These are phyloP conservation scores for Eremobia ochroleuca DNA, from an alignment of 2,888 invertebrate species.

Conservation along the genomic window DNA sequence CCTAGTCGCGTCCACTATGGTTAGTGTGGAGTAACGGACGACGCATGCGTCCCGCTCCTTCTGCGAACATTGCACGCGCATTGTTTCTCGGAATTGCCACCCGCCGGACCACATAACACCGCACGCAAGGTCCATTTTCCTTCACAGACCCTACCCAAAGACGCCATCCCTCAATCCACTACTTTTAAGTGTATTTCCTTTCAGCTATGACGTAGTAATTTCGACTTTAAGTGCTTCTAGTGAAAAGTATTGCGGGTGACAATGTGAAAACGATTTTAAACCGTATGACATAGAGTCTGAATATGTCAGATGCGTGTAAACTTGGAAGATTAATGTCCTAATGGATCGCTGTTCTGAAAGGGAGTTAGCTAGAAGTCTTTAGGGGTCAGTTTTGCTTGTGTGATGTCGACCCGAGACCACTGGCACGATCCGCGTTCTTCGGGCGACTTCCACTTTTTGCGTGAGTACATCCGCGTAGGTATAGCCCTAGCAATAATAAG, in stretches of 20 bases:
- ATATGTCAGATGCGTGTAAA: conserved; percentile 73
- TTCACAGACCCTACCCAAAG: conserved; percentile 73
- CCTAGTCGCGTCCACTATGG: conserved; percentile 85
- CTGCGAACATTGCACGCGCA: conserved; percentile 84
- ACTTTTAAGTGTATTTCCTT: conserved; percentile 81
- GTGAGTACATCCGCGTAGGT: conserved; percentile 83
- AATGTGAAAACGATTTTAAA: conserved; percentile 82
- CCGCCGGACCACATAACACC: conserved; percentile 83
- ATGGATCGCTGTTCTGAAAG: conserved; percentile 77
- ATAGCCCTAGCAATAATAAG: conserved; percentile 84
- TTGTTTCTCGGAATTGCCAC: conserved; percentile 89
- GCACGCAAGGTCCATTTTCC: conserved; percentile 81
- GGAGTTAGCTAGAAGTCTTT: conserved; percentile 75
- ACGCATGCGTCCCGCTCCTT: conserved; percentile 85
- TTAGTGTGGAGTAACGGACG: conserved; percentile 83
- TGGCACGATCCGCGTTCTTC: conserved; percentile 89
- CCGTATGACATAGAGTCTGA: conserved; percentile 78
- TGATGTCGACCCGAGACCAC: conserved; percentile 71
- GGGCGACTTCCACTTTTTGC: conserved; percentile 88
- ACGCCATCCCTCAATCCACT: conserved; percentile 83
- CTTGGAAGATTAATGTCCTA: conserved; percentile 81
- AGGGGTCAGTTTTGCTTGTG: conserved; percentile 81
- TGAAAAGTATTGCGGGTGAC: conserved; percentile 65
- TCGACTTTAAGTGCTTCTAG: conserved; percentile 76
- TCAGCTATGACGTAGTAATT: conserved; percentile 76